These are phyloP conservation scores for Onychomys torridus DNA, from an alignment of 2,797 vertebrate genomes.

Conservation along the genomic window DNA sequence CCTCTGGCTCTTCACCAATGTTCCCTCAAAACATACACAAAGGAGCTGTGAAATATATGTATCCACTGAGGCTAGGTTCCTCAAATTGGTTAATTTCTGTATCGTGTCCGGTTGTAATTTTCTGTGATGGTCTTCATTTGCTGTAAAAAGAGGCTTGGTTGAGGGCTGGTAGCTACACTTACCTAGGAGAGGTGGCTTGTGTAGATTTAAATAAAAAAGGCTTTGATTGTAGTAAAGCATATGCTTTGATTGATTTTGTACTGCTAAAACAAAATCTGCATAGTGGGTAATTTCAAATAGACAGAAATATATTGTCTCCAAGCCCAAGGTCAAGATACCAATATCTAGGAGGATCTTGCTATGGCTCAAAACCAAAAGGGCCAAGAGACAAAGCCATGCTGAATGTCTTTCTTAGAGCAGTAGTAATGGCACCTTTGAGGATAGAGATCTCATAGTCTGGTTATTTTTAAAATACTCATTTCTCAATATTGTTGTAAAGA, in stretches of 20 bases:
- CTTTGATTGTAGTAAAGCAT: neutral
- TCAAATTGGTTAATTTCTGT: neutral
- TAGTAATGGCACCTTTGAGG: neutral
- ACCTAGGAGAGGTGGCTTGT: neutral
- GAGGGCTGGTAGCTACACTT: neutral
- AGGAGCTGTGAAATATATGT: neutral
- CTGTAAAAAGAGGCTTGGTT: neutral
- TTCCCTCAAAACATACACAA: neutral
- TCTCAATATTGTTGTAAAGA: neutral
- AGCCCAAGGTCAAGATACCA: neutral
- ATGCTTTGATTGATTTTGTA: neutral
- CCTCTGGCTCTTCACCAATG: no score
- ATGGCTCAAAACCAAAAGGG: neutral
- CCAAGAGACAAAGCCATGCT: neutral
- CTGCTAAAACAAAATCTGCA: neutral
- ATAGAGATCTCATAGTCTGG: neutral
- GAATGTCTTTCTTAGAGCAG: neutral
- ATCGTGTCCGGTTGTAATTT: neutral
- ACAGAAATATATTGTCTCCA: neutral
- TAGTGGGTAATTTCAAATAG: neutral
- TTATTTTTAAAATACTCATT: neutral
- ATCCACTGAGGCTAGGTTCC: no score
- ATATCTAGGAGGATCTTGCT: neutral
- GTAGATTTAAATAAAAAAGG: neutral
- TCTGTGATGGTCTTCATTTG: neutral